Evolutionary conservation across 2,888 invertebrate species (phyloP).

Genomic region (Smittia sp.): DNA sequence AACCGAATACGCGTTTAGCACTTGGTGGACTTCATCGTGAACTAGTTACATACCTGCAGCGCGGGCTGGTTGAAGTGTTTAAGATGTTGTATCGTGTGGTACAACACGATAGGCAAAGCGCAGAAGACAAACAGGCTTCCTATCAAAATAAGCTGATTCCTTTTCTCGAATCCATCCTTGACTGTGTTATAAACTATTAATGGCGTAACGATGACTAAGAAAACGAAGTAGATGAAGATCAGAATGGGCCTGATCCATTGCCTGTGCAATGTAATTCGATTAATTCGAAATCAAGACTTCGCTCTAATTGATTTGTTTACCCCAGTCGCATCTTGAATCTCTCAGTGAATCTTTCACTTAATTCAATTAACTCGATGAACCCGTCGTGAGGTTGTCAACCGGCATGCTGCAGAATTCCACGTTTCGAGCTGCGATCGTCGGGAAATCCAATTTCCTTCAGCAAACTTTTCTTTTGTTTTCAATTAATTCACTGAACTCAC

Average conservation of each 20-base stretch:
- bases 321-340: neutral
- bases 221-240: conserved; percentile 51
- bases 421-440: too few relatives aligned
- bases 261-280: neutral
- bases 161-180: conserved; percentile 70
- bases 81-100: conserved; percentile 70
- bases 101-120: conserved; percentile 87
- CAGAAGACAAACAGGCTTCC: conserved; percentile 90
- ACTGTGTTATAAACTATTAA: conserved; percentile 29
- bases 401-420: too few relatives aligned
- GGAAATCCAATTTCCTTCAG: too few relatives aligned
- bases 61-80: conserved; percentile 85
- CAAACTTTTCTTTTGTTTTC: too few relatives aligned
- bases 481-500: too few relatives aligned
- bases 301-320: neutral
- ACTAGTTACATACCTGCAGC: neutral
- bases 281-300: neutral
- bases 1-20: conserved; percentile 44
- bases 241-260: conserved; percentile 83
- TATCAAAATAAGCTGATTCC: conserved; percentile 77
- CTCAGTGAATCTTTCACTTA: neutral
- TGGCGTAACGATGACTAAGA: conserved; percentile 24
- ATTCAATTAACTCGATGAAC: neutral
- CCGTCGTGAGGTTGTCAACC: too few relatives aligned
- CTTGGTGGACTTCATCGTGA: neutral